Percentiles rank a stretch among this genome's conserved stretches.
phyloP scores from a whole-genome alignment of 2,113 vertebrate species.

The Rhinichthys klamathensis region DNA sequence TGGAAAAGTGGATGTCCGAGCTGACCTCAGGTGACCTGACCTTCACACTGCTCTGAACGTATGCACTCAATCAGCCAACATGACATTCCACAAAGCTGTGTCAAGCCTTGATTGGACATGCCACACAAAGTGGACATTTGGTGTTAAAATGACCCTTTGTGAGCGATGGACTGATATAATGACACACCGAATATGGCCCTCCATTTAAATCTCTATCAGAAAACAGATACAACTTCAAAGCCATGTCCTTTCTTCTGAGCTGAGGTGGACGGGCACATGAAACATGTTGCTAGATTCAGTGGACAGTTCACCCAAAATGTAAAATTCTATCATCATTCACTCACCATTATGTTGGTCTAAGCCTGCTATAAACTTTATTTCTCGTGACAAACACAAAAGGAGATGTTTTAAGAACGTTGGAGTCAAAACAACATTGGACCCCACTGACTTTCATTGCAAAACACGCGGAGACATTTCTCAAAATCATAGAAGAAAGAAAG shows the following conservation, averaged over 20 bases:
- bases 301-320: neutral
- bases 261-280: neutral
- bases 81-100: conserved; percentile 62
- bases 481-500: neutral
- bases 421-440: neutral
- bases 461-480: neutral
- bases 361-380: neutral
- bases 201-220: conserved; percentile 52
- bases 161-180: conserved; percentile 56
- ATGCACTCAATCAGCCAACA: conserved; percentile 71
- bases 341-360: neutral
- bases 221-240: conserved; percentile 24
- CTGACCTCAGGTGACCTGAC: conserved; percentile 72
- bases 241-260: neutral
- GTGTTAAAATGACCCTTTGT: conserved; percentile 65
- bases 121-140: conserved; percentile 46
- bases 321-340: neutral
- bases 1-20: conserved; percentile 69
- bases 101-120: conserved; percentile 56
- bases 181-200: conserved; percentile 58
- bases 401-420: neutral
- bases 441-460: neutral
- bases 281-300: conserved; percentile 5
- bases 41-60: conserved; percentile 75
- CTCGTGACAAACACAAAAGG: neutral